Conservation (phyloP, 2,888 invertebrate species). For the Tromatobia lineatoria region DNA sequence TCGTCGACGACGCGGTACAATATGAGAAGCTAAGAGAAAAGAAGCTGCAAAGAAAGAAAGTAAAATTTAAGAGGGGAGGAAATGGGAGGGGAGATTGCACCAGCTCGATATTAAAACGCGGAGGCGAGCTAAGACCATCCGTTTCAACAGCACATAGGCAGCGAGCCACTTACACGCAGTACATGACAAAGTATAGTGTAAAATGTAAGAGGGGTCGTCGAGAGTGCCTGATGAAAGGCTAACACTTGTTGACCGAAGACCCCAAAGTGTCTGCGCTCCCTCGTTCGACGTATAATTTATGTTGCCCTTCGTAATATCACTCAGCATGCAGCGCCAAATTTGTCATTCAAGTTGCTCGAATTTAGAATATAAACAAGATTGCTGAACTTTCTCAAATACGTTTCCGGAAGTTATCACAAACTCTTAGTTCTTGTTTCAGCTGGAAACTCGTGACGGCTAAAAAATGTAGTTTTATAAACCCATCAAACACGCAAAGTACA, state of each 20-base stretch:
- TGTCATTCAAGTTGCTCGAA: not conserved
- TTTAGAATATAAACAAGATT: not conserved
- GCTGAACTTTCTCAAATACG: not conserved
- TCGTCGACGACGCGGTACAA: conserved; percentile 13
- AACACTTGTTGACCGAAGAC: conserved; percentile 30
- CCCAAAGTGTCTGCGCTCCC: not conserved
- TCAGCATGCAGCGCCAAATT: conserved; percentile 19
- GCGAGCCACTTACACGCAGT: not conserved
- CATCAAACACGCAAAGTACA: not conserved
- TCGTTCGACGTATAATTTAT: conserved; percentile 10
- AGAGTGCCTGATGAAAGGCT: conserved; percentile 29
- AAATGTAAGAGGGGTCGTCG: conserved; percentile 22
- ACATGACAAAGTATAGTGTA: not conserved
- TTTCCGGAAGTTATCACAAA: not conserved
- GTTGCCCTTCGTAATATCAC: conserved; percentile 16
- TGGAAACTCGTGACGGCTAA: not conserved
- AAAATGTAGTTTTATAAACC: not conserved
- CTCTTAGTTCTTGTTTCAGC: not conserved
- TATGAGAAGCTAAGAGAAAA: conserved; percentile 32
- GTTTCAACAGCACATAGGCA: conserved; percentile 12
- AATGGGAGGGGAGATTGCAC: not conserved
- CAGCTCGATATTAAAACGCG: conserved; percentile 38
- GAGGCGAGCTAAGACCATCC: conserved; percentile 22
- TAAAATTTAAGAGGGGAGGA: conserved; percentile 28
- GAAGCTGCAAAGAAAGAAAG: conserved; percentile 19